Evolutionary conservation across 2,797 vertebrate species (phyloP).

Genomic region (Cirrhinus molitorella): DNA sequence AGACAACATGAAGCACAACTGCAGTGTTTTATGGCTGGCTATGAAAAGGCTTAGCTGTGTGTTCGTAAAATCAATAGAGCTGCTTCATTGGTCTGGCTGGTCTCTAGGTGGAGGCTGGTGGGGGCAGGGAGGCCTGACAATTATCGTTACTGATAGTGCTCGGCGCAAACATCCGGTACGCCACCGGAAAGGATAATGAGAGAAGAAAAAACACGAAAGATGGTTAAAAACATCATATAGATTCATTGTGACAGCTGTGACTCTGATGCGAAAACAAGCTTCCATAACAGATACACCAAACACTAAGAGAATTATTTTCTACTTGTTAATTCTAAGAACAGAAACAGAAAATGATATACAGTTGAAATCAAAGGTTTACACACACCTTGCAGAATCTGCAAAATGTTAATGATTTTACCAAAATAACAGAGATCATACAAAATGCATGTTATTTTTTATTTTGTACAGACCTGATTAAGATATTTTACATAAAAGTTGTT

Average conservation of each 20-base stretch:
- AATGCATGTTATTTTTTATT: no score
- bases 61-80: conserved; percentile 54
- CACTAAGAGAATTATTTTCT: neutral
- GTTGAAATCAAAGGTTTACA: no score
- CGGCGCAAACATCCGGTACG: conserved; percentile 31
- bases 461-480: no score
- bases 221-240: neutral
- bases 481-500: no score
- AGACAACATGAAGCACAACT: conserved; percentile 12
- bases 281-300: neutral
- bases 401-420: no score
- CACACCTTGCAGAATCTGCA: no score
- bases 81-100: conserved; percentile 52
- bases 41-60: conserved; percentile 31
- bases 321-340: neutral
- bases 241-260: neutral
- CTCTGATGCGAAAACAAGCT: neutral
- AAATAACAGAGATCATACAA: no score
- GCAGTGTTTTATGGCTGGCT: conserved; percentile 25
- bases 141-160: conserved; percentile 50
- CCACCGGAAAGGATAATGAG: conserved; percentile 26
- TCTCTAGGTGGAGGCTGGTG: conserved; percentile 49
- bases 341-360: neutral
- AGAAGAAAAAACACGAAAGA: neutral
- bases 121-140: conserved; percentile 44